Evolutionary conservation across 2,797 vertebrate genomes (phyloP).

Genomic region (Menidia menidia): DNA sequence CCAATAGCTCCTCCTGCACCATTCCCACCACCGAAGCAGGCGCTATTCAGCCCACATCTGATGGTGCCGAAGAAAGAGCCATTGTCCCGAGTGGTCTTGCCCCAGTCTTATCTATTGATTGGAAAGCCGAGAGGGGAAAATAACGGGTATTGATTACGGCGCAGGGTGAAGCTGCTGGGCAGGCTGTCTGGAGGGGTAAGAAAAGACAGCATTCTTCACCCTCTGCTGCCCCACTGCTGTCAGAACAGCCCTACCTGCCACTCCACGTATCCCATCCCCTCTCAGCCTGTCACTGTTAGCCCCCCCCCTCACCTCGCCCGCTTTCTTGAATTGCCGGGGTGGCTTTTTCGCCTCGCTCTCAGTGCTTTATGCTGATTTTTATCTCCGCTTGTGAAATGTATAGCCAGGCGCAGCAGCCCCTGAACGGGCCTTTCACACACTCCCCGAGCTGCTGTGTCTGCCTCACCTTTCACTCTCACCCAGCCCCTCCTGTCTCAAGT

Average conservation of each 20-base stretch:
- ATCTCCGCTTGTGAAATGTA: slow-evolving; percentile 82
- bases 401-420: slow-evolving; percentile 59
- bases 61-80: slow-evolving; percentile 80
- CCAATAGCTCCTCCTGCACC: slow-evolving; percentile 73
- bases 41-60: slow-evolving; percentile 78
- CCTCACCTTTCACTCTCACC: slow-evolving; percentile 61
- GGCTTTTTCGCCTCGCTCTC: slow-evolving; percentile 33
- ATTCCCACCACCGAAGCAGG: slow-evolving; percentile 77
- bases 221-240: slow-evolving; percentile 72
- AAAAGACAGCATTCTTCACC: slow-evolving; percentile 73
- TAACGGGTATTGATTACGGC: slow-evolving; percentile 80
- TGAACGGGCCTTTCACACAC: slow-evolving; percentile 77
- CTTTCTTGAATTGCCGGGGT: slow-evolving; percentile 66
- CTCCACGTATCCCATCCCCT: slow-evolving; percentile 50
- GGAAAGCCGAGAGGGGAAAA: slow-evolving; percentile 77
- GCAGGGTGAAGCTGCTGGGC: slow-evolving; percentile 66
- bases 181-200: slow-evolving; percentile 75
- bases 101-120: slow-evolving; percentile 82
- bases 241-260: slow-evolving; percentile 62
- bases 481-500: slow-evolving; percentile 44
- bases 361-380: slow-evolving; percentile 74
- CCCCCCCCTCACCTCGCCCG: slow-evolving; percentile 38
- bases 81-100: slow-evolving; percentile 73
- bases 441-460: slow-evolving; percentile 52
- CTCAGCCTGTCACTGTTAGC: slow-evolving; percentile 35